Conservation (phyloP, 2,113 vertebrate genomes). For the Natator depressus region DNA sequence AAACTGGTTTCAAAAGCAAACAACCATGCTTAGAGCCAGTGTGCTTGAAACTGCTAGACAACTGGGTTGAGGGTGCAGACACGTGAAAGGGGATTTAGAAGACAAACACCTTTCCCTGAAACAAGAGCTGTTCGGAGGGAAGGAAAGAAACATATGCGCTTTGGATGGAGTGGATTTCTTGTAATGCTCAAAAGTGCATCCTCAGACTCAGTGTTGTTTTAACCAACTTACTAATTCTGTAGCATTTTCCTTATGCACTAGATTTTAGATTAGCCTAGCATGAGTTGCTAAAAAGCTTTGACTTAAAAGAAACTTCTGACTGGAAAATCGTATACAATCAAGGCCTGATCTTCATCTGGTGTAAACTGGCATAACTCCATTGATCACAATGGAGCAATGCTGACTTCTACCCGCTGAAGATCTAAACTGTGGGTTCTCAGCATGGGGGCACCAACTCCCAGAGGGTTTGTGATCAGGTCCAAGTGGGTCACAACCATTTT, state of each 20-base stretch:
- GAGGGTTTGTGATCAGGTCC: neutral
- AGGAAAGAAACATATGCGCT: constrained; percentile 61
- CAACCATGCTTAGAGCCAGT: constrained; percentile 25
- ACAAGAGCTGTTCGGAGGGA: constrained; percentile 43
- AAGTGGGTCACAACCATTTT: neutral
- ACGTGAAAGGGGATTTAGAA: constrained; percentile 24
- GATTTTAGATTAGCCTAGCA: neutral
- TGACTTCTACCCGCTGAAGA: neutral
- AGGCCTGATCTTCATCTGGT: neutral
- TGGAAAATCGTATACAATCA: neutral
- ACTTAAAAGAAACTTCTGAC: neutral
- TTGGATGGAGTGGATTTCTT: constrained; percentile 54
- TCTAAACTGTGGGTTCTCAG: neutral
- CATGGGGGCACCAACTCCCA: neutral
- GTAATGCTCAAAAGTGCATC: constrained; percentile 35
- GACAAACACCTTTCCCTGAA: constrained; percentile 53
- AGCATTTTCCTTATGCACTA: constrained; percentile 48
- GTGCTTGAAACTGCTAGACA: constrained; percentile 53
- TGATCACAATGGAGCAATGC: neutral
- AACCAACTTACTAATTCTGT: neutral
- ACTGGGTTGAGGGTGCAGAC: neutral
- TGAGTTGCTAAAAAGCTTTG: neutral
- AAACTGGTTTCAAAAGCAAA: constrained; percentile 44
- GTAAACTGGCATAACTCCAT: neutral
- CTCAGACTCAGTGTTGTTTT: constrained; percentile 56